These are phyloP conservation scores for Agraylea sexmaculata DNA, from an alignment of 1,140 invertebrate species.

Conservation along the genomic window DNA sequence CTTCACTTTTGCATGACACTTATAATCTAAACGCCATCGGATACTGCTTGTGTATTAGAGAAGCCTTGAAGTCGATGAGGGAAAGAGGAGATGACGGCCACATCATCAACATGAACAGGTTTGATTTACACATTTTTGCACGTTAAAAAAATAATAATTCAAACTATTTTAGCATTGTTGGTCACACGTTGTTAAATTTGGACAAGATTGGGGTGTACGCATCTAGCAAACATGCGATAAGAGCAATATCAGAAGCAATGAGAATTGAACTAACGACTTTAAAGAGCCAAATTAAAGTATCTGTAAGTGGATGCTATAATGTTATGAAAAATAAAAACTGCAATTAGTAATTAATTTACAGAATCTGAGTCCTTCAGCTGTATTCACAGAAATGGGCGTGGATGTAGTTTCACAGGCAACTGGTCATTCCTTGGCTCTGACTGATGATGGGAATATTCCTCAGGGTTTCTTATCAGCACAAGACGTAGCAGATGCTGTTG, in stretches of 20 bases:
- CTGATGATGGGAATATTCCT: no score
- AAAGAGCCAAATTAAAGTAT: conserved; percentile 40
- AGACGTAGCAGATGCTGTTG: no score
- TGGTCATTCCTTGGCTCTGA: no score
- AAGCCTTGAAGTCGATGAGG: conserved; percentile 47
- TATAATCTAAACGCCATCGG: conserved; percentile 44
- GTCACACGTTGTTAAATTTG: conserved; percentile 24
- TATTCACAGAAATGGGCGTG: no score
- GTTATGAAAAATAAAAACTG: no score
- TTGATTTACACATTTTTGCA: not conserved
- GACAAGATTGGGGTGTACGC: conserved; percentile 44
- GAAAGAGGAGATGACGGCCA: conserved; percentile 49
- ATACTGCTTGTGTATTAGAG: conserved; percentile 40
- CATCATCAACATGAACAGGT: conserved; percentile 54
- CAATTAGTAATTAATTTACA: no score
- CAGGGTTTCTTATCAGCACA: no score
- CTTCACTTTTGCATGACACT: conserved; percentile 15
- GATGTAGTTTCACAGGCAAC: no score
- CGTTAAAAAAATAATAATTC: conserved; percentile 1
- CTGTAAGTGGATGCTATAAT: conserved; percentile 23
- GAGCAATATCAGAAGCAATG: conserved; percentile 45
- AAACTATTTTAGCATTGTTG: conserved; percentile 2
- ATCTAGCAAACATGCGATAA: conserved; percentile 47
- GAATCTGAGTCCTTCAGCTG: no score
- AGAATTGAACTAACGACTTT: conserved; percentile 36